Base-by-base conservation (phyloP, 2,113 vertebrate species). In the Desmodus rotundus region DNA sequence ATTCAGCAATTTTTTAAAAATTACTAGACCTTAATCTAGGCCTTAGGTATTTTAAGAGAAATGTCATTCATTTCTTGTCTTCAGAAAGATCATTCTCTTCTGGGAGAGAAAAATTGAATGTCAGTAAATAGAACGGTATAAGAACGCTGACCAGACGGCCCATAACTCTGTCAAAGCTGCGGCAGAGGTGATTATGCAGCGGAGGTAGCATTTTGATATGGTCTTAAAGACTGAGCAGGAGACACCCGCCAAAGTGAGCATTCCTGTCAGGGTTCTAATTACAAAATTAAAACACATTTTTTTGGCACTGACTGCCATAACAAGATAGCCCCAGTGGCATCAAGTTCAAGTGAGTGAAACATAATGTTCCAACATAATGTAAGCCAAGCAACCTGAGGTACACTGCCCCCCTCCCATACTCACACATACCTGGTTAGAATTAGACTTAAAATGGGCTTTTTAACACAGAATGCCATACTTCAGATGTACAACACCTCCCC, bases 331-430 rank as follows among this genome's bases (percentile, higher is more conserved):
- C 67, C n/a, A 82, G 14, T 0, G n/a, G 0, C 13, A 70, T 6
- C 2, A 73, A 89, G 7, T 45, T 90, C 17, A 85, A 73, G 58
- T n/a, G 16, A 52, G 5, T 33, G 4, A 76, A 91, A 38, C 36
- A 70, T 8, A 43, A 2, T 17, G 9, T 36, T 93, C 87, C n/a
- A 81, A 80, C 3, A 45, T 82, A 81, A 86, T 70, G 9, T 45
- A 8, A 90, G 0, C 47, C 83, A 83, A 92, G 2, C 14, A 72
- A 43, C 4, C n/a, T 85, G 20, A 31, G 38, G 17, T 11, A 10
- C 9, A 14, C 10, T 20, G 0, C 6, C 15, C 20, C 28, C 7
- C 0, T 28, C 28, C 26, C 4, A 14, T 36, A 43, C 4, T 33
- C 26, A 38, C 17, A 54, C 28, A 26, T 22, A 61, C 26, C 47